phyloP scores from a whole-genome alignment of 2,888 invertebrate genomes.

The Tachina fera region DNA sequence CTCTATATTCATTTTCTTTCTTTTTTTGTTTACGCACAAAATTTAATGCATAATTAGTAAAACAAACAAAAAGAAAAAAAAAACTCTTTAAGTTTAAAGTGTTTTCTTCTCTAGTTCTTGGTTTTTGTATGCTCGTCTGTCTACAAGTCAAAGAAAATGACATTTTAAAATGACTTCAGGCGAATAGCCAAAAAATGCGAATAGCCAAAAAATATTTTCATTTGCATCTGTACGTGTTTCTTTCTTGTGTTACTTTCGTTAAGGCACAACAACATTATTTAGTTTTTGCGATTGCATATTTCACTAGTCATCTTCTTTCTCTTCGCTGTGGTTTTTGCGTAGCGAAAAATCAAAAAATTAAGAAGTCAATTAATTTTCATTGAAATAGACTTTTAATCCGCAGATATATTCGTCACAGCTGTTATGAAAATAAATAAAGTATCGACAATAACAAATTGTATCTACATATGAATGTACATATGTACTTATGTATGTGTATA shows the following conservation, averaged over 20 bases:
- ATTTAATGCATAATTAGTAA: constrained; percentile 61
- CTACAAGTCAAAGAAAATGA: neutral
- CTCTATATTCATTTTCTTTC: constrained; percentile 41
- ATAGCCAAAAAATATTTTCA: neutral
- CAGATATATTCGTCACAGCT: neutral
- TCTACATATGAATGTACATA: too few relatives aligned
- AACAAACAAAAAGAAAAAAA: constrained; percentile 15
- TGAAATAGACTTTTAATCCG: too few relatives aligned
- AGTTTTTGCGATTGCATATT: constrained; percentile 38
- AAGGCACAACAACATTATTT: constrained; percentile 18
- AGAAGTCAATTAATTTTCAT: neutral
- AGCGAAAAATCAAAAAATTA: neutral
- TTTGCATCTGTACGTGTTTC: neutral
- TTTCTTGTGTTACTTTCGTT: constrained; percentile 45
- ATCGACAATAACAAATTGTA: too few relatives aligned
- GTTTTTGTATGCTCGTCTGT: neutral
- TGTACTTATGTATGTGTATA: too few relatives aligned
- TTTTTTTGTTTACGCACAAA: constrained; percentile 44
- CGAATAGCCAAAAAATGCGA: constrained; percentile 16
- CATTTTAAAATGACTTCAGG: constrained; percentile 36
- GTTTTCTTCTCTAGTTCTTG: constrained; percentile 7
- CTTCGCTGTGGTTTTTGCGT: neutral
- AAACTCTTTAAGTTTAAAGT: constrained; percentile 24
- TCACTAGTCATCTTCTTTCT: neutral
- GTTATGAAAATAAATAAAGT: too few relatives aligned